These are phyloP conservation scores for Verasper variegatus DNA, from an alignment of 2,113 vertebrate genomes.

Conservation along the genomic window DNA sequence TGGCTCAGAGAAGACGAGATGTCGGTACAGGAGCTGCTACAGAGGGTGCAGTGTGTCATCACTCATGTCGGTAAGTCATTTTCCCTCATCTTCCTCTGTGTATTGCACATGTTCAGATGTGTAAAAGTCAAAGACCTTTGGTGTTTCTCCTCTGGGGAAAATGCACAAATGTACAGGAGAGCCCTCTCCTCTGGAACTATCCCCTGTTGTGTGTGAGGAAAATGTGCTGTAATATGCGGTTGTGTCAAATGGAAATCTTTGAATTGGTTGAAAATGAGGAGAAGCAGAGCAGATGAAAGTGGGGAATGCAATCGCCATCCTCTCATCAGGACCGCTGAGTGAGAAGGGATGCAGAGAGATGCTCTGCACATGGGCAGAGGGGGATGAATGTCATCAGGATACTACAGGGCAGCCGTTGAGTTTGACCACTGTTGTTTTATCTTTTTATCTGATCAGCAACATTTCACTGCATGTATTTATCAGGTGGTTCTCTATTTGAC, in stretches of 20 bases:
- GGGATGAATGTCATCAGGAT: background rate
- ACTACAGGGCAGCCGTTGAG: background rate
- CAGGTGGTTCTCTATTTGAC: background rate
- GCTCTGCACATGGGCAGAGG: slow-evolving; percentile 38
- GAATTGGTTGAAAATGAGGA: background rate
- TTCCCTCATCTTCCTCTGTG: background rate
- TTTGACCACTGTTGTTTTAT: background rate
- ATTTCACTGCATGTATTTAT: background rate
- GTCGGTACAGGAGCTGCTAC: slow-evolving; percentile 91
- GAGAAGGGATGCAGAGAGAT: slow-evolving; percentile 19
- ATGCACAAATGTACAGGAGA: background rate
- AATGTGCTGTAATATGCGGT: background rate
- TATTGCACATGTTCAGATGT: background rate
- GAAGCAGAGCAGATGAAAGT: slow-evolving; percentile 8
- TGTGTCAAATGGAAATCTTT: background rate
- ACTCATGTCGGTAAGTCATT: slow-evolving; percentile 91
- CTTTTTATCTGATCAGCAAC: background rate
- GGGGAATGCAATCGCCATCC: slow-evolving; percentile 28
- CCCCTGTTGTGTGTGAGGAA: background rate
- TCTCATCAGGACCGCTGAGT: slow-evolving; percentile 55
- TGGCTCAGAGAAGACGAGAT: slow-evolving; percentile 94
- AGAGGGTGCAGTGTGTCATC: slow-evolving; percentile 90
- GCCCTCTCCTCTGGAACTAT: background rate
- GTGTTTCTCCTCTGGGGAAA: background rate
- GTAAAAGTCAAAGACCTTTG: background rate